These are phyloP conservation scores for Cephus nigrinus DNA, from an alignment of 2,888 invertebrate species.

Conservation along the genomic window DNA sequence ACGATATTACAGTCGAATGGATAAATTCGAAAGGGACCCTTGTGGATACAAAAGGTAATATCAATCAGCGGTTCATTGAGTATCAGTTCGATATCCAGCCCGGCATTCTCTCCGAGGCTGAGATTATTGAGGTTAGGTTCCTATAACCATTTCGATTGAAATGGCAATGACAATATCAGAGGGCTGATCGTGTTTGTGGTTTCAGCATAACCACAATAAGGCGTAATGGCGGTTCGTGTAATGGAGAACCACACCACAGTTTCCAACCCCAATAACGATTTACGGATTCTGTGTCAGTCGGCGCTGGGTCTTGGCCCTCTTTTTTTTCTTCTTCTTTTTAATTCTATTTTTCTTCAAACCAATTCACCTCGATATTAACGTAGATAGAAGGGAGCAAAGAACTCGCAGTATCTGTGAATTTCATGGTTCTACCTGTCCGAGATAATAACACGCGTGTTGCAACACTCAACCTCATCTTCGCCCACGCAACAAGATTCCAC, in stretches of 20 bases:
- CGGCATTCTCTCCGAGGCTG: background rate
- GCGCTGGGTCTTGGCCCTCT: background rate
- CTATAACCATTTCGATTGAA: background rate
- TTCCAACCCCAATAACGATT: background rate
- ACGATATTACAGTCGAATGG: background rate
- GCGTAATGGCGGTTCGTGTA: background rate
- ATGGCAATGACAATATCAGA: background rate
- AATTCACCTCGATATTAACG: background rate
- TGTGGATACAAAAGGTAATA: background rate
- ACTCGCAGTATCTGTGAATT: background rate
- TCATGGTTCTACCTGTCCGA: background rate
- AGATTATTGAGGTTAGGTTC: background rate
- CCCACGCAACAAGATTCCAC: constrained; percentile 3
- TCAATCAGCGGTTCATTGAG: background rate
- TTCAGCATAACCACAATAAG: background rate
- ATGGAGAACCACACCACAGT: background rate
- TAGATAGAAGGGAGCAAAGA: background rate
- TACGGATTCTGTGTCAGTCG: background rate
- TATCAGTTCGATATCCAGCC: background rate
- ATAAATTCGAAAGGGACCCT: background rate
- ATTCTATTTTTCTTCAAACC: background rate
- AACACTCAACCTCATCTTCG: background rate
- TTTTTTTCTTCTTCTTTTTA: background rate
- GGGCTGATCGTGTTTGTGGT: background rate
- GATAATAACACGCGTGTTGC: background rate